Conservation (phyloP, 1,140 invertebrate genomes). For the Bicyclus anynana region DNA sequence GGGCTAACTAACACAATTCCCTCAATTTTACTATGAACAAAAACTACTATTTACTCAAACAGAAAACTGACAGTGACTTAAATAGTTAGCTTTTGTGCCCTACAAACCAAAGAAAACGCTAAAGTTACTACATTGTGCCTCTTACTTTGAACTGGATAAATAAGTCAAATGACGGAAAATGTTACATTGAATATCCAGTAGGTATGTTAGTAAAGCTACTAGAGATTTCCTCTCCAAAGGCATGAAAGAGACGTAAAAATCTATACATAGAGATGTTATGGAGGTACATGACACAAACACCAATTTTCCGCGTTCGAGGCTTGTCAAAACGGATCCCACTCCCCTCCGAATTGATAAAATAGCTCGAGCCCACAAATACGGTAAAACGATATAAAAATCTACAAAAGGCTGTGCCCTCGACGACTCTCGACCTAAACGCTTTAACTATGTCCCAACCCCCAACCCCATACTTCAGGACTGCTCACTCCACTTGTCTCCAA, state of each 20-base stretch:
- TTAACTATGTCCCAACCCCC: constrained; percentile 74
- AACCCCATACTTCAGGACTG: constrained; percentile 70
- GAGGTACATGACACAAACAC: constrained; percentile 17
- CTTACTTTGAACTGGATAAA: no score
- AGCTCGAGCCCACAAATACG: constrained; percentile 55
- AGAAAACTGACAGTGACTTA: no score
- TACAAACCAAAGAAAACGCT: no score
- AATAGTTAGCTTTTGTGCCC: no score
- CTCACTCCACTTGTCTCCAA: constrained; percentile 75
- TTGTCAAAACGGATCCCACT: constrained; percentile 54
- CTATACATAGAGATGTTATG: neutral
- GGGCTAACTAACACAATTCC: no score
- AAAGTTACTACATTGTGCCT: no score
- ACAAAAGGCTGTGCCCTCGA: constrained; percentile 69
- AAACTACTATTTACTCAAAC: no score
- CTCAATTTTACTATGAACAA: no score
- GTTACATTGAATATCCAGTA: neutral
- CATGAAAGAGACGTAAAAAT: neutral
- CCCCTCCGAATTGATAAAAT: constrained; percentile 72
- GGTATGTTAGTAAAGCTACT: neutral
- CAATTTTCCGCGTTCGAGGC: constrained; percentile 46
- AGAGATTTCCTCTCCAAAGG: neutral
- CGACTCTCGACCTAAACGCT: constrained; percentile 70
- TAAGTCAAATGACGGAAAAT: neutral
- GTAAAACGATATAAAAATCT: constrained; percentile 70